These are phyloP conservation scores for Stegana nigrithorax DNA, from an alignment of 2,888 invertebrate genomes.

Conservation along the genomic window DNA sequence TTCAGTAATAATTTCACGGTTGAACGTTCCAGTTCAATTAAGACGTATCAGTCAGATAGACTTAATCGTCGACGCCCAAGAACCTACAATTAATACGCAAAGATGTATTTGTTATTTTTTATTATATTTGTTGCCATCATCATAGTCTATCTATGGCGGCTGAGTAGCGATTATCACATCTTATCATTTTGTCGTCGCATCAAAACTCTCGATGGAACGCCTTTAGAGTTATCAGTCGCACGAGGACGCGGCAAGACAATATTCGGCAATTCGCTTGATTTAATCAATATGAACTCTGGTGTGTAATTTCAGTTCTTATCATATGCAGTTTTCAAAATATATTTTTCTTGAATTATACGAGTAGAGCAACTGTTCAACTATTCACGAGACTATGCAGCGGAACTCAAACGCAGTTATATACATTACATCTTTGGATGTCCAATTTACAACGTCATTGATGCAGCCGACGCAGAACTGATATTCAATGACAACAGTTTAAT, in stretches of 20 bases:
- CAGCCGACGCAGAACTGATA: slow-evolving; percentile 46
- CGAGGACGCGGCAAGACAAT: slow-evolving; percentile 39
- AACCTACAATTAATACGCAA: background rate
- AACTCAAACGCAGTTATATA: slow-evolving; percentile 43
- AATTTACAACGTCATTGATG: slow-evolving; percentile 45
- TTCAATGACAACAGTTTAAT: slow-evolving; percentile 45
- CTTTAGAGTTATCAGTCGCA: slow-evolving; percentile 39
- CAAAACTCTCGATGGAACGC: slow-evolving; percentile 45
- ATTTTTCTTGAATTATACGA: too few species aligned
- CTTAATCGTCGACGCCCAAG: background rate
- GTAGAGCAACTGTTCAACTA: slow-evolving; percentile 43
- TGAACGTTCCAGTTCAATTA: background rate
- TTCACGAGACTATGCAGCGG: slow-evolving; percentile 37
- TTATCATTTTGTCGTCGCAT: slow-evolving; percentile 37
- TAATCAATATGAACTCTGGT: slow-evolving; percentile 43
- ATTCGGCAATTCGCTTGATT: slow-evolving; percentile 54
- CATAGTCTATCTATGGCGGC: slow-evolving; percentile 6
- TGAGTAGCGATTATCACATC: slow-evolving; percentile 36
- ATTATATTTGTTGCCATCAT: slow-evolving; percentile 20
- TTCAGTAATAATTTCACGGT: slow-evolving; percentile 2
- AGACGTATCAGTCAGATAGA: background rate
- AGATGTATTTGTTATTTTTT: slow-evolving; percentile 28
- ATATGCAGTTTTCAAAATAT: too few species aligned
- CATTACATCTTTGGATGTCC: slow-evolving; percentile 41
- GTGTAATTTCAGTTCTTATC: too few species aligned